Evolutionary conservation across 2,888 invertebrate species (phyloP).

Genomic region (Nomada lathburiana): DNA sequence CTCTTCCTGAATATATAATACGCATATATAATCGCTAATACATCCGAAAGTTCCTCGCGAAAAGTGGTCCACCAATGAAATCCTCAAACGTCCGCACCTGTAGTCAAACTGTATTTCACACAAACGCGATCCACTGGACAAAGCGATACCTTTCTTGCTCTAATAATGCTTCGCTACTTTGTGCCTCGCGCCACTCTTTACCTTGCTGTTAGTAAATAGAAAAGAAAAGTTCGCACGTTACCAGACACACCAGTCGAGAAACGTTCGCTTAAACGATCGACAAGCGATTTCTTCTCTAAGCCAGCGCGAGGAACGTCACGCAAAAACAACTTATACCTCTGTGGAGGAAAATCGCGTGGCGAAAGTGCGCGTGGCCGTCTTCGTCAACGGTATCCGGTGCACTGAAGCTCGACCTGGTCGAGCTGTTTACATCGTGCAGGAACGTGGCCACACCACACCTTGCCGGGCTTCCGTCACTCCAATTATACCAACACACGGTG

Average conservation of each 20-base stretch:
- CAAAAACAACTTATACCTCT: neutral
- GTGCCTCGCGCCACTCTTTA: too few species aligned
- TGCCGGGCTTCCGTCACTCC: constrained; percentile 72
- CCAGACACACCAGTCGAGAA: neutral
- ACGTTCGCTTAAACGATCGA: neutral
- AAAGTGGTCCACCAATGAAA: too few species aligned
- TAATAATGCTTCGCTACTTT: too few species aligned
- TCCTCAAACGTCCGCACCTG: too few species aligned
- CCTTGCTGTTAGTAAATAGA: too few species aligned
- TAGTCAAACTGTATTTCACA: too few species aligned
- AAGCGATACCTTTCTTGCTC: too few species aligned
- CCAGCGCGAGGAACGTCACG: neutral
- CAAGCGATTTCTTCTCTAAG: neutral
- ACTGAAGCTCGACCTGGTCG: constrained; percentile 67
- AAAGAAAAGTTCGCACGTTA: too few species aligned
- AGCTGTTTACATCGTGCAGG: constrained; percentile 71
- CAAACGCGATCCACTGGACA: too few species aligned
- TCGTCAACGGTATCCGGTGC: constrained; percentile 66
- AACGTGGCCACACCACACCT: constrained; percentile 72
- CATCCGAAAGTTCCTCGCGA: too few species aligned
- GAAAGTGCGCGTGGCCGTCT: constrained; percentile 62
- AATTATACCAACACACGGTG: constrained; percentile 61
- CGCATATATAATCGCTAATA: too few species aligned
- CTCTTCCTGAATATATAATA: too few species aligned
- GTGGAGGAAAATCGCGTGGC: constrained; percentile 19